Evolutionary conservation across 2,888 invertebrate species (phyloP).

Genomic region (Tipula vernalis): DNA sequence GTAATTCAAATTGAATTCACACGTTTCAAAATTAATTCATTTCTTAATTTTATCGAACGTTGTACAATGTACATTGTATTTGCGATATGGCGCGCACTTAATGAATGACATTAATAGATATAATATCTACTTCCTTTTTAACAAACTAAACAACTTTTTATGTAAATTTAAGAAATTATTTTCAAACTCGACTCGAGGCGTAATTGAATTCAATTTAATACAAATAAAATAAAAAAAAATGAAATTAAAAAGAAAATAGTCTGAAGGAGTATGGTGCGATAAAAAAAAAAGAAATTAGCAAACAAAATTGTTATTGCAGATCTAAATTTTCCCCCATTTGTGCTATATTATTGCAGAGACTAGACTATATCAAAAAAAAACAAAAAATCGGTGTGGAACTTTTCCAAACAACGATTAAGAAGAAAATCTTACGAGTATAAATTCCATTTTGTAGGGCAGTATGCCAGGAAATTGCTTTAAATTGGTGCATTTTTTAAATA

Average conservation of each 20-base stretch:
- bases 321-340: neutral
- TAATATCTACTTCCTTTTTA: neutral
- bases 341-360: neutral
- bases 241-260: neutral
- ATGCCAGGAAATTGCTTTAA: neutral
- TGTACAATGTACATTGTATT: neutral
- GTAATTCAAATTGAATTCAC: neutral
- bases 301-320: neutral
- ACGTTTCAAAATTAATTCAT: neutral
- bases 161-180: neutral
- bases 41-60: neutral
- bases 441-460: neutral
- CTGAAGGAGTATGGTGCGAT: neutral
- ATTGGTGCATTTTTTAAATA: neutral
- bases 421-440: neutral
- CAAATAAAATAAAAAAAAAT: neutral
- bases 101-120: neutral
- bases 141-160: neutral
- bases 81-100: neutral
- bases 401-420: neutral
- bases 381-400: neutral
- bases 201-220: neutral
- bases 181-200: neutral
- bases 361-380: neutral
- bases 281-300: neutral